Conservation (phyloP, 2,113 vertebrate species). For the Dissostichus mawsoni region DNA sequence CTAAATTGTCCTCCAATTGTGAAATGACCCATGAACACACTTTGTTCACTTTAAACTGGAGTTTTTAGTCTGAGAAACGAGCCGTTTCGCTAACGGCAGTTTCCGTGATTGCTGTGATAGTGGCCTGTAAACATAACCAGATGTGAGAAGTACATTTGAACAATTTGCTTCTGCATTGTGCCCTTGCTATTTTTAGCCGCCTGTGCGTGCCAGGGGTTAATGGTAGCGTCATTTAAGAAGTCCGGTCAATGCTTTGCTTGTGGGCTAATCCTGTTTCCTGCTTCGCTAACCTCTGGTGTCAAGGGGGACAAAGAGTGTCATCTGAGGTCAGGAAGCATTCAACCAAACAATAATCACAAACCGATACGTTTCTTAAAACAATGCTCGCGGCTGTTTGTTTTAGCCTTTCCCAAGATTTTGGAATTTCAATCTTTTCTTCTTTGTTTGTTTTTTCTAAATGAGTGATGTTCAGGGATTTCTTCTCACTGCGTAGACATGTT, state of each 20-base stretch:
- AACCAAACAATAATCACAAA: slow-evolving; percentile 89
- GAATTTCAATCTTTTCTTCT: slow-evolving; percentile 29
- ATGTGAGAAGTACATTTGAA: slow-evolving; percentile 81
- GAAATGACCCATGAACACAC: no score
- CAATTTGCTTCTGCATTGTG: slow-evolving; percentile 77
- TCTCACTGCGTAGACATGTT: not conserved
- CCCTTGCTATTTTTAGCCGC: slow-evolving; percentile 92
- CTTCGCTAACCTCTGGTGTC: slow-evolving; percentile 93
- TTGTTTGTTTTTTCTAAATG: not conserved
- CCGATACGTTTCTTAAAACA: slow-evolving; percentile 60
- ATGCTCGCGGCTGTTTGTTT: slow-evolving; percentile 30
- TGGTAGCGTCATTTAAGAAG: slow-evolving; percentile 94
- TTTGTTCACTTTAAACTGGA: not conserved
- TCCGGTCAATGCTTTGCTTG: slow-evolving; percentile 81
- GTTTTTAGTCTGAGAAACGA: slow-evolving; percentile 14
- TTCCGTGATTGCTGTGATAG: slow-evolving; percentile 21
- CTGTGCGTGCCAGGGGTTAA: slow-evolving; percentile 87
- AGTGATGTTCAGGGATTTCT: not conserved
- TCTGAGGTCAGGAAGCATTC: slow-evolving; percentile 85
- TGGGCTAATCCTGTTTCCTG: slow-evolving; percentile 92
- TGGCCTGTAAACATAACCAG: slow-evolving; percentile 78
- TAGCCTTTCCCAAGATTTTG: not conserved
- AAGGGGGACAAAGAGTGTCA: slow-evolving; percentile 90
- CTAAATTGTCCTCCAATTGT: no score
- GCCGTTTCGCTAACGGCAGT: not conserved